These are phyloP conservation scores for Antheraea assamensis DNA, from an alignment of 2,888 invertebrate genomes.

Conservation along the genomic window DNA sequence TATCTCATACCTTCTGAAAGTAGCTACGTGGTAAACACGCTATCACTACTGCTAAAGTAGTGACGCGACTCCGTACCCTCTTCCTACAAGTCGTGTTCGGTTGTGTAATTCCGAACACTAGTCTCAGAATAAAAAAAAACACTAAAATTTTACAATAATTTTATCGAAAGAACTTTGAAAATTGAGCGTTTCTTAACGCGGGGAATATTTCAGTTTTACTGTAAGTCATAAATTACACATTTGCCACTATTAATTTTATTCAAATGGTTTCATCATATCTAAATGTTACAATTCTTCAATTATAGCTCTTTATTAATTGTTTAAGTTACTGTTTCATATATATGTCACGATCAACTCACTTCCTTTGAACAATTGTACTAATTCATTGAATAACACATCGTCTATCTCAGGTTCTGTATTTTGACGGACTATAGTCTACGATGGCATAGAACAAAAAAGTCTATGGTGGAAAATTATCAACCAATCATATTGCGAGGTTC, in stretches of 20 bases:
- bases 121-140: too few species aligned
- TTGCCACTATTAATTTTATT: background rate
- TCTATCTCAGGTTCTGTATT: background rate
- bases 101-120: too few species aligned
- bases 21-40: too few species aligned
- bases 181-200: too few species aligned
- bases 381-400: background rate
- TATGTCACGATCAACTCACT: background rate
- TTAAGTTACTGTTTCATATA: background rate
- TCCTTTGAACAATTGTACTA: background rate
- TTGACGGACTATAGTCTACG: background rate
- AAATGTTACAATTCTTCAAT: background rate
- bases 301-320: background rate
- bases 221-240: background rate
- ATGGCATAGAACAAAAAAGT: constrained; percentile 29
- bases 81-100: too few species aligned
- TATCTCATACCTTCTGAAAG: too few species aligned
- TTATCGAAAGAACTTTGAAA: too few species aligned
- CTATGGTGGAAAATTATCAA: constrained; percentile 42
- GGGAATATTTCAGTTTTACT: background rate
- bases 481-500: constrained; percentile 52
- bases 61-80: too few species aligned
- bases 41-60: too few species aligned
- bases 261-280: background rate
- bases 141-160: too few species aligned